Evolutionary conservation across 2,797 vertebrate genomes (phyloP), one percentile per base, ranked within the genome.

Genomic region (Anguilla anguilla): DNA sequence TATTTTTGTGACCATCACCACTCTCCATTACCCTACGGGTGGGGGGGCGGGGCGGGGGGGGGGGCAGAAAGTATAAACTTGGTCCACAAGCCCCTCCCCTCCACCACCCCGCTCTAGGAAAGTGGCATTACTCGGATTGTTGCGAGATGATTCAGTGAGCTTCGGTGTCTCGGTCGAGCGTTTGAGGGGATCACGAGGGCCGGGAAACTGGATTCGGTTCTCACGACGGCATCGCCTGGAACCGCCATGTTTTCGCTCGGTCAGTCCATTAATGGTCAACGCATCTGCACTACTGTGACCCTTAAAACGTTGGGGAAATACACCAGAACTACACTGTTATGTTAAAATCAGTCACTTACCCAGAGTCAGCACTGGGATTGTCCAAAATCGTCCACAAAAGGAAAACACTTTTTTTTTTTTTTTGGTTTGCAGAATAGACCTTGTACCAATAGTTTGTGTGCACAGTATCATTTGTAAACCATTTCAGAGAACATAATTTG

Each of bases 101-200:
- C 79, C 2, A 31, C 59, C 84, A 82, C 22, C 88, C 53, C 35
- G 69, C 15, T n/a, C 46, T 25, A 81, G 79, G 82, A 84, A 0
- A 5, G 84, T 69, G 83, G 87, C 61, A 88, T 53, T 6, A 88
- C 86, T 89, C 72, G 0, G 81, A 85, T 57, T 57, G 46, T 64
- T 86, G n/a, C 28, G 7, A 25, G 53, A 83, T 51, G 86, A 86
- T 64, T 83, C 28, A 28, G 43, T 67, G 64, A 88, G 59, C 77
- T 83, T 43, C 51, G 43, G 22, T 55, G 77, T 77, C 85, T 79
- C 72, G 22, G 72, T 22, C 35, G 85, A 46, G 51, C 25, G 25
- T 46, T 72, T 49, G 6, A 55, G 87, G 46, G 22, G 35, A n/a
- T 69, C 81, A 49, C 53, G 64, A 55, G 31, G 59, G 59, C 61